phyloP scores from a whole-genome alignment of 2,888 invertebrate genomes.

The Galeruca laticollis region DNA sequence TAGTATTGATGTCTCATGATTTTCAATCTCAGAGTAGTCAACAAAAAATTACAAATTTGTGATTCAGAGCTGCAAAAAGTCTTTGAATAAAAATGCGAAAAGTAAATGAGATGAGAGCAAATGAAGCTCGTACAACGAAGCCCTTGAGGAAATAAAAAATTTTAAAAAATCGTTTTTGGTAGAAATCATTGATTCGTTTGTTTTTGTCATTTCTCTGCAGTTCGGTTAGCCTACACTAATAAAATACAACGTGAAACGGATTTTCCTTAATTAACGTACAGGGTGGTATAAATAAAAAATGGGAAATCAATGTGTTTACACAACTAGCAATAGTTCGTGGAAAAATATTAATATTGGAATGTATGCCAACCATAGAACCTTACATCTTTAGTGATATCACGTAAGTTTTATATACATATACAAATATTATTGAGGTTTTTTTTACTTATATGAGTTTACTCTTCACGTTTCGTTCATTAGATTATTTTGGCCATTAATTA shows the following conservation, averaged over 20 bases:
- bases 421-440: too few species aligned
- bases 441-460: too few species aligned
- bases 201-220: slow-evolving; percentile 47
- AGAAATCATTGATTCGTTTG: slow-evolving; percentile 40
- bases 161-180: slow-evolving; percentile 54
- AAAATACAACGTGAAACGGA: background rate
- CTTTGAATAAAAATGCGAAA: slow-evolving; percentile 18
- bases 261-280: background rate
- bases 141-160: slow-evolving; percentile 50
- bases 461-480: too few species aligned
- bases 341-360: too few species aligned
- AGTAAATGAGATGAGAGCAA: slow-evolving; percentile 47
- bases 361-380: too few species aligned
- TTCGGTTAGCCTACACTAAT: slow-evolving; percentile 13
- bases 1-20: too few species aligned
- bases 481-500: too few species aligned
- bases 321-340: too few species aligned
- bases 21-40: too few species aligned
- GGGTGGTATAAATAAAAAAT: background rate
- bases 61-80: background rate
- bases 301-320: too few species aligned
- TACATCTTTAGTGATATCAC: too few species aligned
- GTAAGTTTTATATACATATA: too few species aligned
- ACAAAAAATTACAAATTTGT: background rate
- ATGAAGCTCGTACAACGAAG: slow-evolving; percentile 53